Evolutionary conservation across 2,797 vertebrate genomes (phyloP).

Genomic region (Schizopygopsis pylzovi): DNA sequence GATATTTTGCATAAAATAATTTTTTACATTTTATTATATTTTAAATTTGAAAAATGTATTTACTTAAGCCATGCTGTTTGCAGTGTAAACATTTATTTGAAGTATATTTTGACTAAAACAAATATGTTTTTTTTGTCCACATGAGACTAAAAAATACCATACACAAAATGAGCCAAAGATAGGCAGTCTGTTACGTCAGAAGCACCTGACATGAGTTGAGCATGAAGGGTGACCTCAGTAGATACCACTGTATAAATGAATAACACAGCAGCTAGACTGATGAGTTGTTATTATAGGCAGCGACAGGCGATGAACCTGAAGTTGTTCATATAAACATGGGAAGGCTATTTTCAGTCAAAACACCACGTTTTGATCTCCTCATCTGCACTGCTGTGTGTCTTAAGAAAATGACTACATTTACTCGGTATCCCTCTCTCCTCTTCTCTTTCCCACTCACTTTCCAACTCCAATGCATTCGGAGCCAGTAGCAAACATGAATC

Average conservation of each 20-base stretch:
- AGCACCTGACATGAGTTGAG: neutral
- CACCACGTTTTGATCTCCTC: slow-evolving; percentile 3
- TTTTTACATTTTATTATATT: no score
- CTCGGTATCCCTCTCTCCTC: slow-evolving; percentile 20
- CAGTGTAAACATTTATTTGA: neutral
- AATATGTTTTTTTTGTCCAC: neutral
- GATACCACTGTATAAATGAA: neutral
- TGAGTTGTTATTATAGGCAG: neutral
- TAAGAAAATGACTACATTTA: slow-evolving; percentile 53
- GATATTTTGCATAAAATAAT: no score
- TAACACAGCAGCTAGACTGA: neutral
- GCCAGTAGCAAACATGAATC: slow-evolving; percentile 51
- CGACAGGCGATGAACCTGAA: slow-evolving; percentile 3
- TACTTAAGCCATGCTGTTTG: no score
- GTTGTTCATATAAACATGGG: neutral
- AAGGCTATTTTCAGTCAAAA: slow-evolving; percentile 19
- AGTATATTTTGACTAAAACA: neutral
- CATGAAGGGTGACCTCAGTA: neutral
- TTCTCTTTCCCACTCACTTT: slow-evolving; percentile 42
- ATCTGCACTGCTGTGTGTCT: slow-evolving; percentile 17
- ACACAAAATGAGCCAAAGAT: neutral
- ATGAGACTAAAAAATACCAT: neutral
- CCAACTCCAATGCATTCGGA: slow-evolving; percentile 43
- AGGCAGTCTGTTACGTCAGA: neutral
- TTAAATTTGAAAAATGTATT: no score